These are phyloP conservation scores for Heliornis fulica DNA, from an alignment of 2,113 vertebrate species.

Conservation along the genomic window DNA sequence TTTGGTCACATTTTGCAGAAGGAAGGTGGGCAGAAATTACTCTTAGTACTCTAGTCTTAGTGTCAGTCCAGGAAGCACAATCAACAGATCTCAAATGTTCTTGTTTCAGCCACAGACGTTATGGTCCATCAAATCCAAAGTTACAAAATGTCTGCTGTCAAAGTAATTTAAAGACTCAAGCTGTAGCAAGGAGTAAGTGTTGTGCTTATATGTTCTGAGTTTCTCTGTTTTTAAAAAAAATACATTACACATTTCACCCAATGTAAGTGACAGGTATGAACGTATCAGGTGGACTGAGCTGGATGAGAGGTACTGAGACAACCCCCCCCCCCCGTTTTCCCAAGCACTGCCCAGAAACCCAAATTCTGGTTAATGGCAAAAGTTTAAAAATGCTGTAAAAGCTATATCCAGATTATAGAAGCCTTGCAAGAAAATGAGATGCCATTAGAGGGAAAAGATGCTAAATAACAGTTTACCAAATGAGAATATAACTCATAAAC, in stretches of 20 bases:
- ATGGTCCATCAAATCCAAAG: background rate
- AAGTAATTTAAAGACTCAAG: background rate
- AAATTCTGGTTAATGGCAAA: background rate
- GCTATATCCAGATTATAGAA: background rate
- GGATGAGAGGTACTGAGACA: background rate
- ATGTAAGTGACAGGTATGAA: background rate
- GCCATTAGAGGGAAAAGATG: background rate
- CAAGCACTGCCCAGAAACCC: background rate
- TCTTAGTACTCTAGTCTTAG: background rate
- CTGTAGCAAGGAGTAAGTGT: background rate
- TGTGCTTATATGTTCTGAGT: rapidly evolving
- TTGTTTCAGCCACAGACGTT: background rate
- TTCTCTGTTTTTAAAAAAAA: background rate
- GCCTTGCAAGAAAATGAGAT: background rate
- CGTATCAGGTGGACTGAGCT: background rate
- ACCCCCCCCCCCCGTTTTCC: background rate
- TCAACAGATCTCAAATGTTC: background rate
- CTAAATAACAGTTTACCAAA: background rate
- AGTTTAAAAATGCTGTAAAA: background rate
- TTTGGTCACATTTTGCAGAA: background rate
- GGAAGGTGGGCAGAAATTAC: background rate
- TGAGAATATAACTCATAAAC: background rate
- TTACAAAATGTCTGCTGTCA: background rate
- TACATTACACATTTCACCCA: rapidly evolving
- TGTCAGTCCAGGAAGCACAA: background rate